Evolutionary conservation across 1,140 invertebrate species (phyloP), one percentile per base, ranked within the genome.

Genomic region (Radopholus similis): DNA sequence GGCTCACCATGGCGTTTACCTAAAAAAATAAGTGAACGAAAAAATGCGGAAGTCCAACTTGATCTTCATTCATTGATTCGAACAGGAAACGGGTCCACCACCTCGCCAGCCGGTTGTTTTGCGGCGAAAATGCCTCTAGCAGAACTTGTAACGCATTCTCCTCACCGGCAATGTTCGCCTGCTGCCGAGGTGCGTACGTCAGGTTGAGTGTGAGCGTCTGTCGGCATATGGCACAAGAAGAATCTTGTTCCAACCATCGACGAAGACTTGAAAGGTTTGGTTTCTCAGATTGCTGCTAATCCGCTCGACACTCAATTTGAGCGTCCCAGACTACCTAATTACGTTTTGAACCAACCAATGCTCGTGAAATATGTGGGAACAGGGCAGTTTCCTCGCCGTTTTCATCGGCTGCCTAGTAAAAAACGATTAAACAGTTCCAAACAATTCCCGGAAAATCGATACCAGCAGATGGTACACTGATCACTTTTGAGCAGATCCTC

Each of bases 181-280:
- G 35, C n/a, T 66, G 62, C 23, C 56, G 23, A 49, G 56, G 59
- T 9, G 60, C 35, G 15, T 75, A 49, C 59, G 68, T 73, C 28
- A 74, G 44, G 58, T 74, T 77, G 11, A 74, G 54, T 6, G 72
- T 49, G 6, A 75, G 38, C 18, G 73, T 21, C 42, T 73, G 51
- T 23, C 73, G 68, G 58, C 73, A 75, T 26, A 75, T 72, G n/a
- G 73, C 73, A 64, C 73, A 75, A 32, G 67, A 71, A 8, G 73
- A 75, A 34, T 75, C 73, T 35, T 75, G 73, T 59, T 75, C 74
- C 13, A 75, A 59, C 73, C 73, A 75, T 4, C 73, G 64, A 18
- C 68, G 68, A 5, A 70, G 37, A 49, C n/a, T n/a, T n/a, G n/a
- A n/a, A n/a, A n/a, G n/a, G n/a, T n/a, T 42, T 42, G 21, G 40